Evolutionary conservation across 2,113 vertebrate species (phyloP), one percentile per base, ranked within the genome.

Genomic region (Aix galericulata): DNA sequence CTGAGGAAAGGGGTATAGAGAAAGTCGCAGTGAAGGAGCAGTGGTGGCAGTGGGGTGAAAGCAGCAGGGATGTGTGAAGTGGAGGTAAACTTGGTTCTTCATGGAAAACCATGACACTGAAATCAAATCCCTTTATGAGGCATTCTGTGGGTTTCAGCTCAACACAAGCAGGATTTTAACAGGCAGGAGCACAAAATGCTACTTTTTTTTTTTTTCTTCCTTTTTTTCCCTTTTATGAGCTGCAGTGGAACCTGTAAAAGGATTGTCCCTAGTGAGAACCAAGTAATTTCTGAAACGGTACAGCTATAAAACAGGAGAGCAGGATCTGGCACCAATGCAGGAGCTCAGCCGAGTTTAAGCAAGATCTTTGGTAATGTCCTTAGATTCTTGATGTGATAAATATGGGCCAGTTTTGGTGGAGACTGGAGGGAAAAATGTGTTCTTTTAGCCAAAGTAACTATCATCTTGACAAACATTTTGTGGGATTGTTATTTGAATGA

Each of bases 401-500:
- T 90, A 56, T 0, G 34, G 52, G 68, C 0, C 2, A 94, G 46
- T 96, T 95, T 93, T 94, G 87, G 58, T 94, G 80, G 92, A 91
- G 88, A 69, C 92, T 60, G 72, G 59, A 78, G 74, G 78, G 93
- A 95, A 94, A 96, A 96, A 94, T 76, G 85, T 73, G 40, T 77
- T 78, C 76, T 79, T 92, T 84, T 18, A 90, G 93, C 96, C 96
- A 94, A 94, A 94, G 84, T 82, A 96, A 93, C 94, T 95, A 85
- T 95, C 95, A 82, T 80, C 89, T 69, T 34, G 66, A 96, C 94
- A 95, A 95, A 96, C 77, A 93, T 94, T 86, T 88, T 85, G 73
- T 82, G 90, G 91, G 95, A 72, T 91, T 95, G 93, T 85, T 95
- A 62, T 85, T 89, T 95, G 96, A 95, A 91, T 94, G 92, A 93